Base-by-base conservation (phyloP, 2,797 vertebrate species). In the Acrocephalus scirpaceus region DNA sequence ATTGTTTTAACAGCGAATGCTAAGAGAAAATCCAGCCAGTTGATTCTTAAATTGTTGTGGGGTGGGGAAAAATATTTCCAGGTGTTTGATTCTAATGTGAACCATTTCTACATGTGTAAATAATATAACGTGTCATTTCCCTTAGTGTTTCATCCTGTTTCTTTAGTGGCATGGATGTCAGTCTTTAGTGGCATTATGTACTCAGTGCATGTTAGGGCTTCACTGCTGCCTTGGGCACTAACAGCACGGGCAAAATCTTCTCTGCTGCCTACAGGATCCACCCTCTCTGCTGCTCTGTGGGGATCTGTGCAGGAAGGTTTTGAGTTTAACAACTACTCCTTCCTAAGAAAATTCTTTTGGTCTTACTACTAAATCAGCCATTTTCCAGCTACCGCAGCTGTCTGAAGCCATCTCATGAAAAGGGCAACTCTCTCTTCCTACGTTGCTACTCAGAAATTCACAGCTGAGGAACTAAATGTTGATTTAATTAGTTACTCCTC, bases 141-240 rank as follows among this genome's bases (percentile, higher is more conserved):
- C 14, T 18, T 21, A 45, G 27, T 32, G 30, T 53, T 88, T 56
- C 6, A 3, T 13, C 20, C 10, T 48, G 32, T 11, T 62, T 4
- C 69, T 82, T 62, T 13, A n/a, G 54, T 17, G 38, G 16, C 16
- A 20, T 8, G 34, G 42, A 10, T 60, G 58, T 4, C 53, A 19
- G 3, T n/a, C 36, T 32, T 36, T 9, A 18, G 57, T 58, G 57
- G 44, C 32, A 12, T 17, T 20, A 16, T 7, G 21, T 61, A 13
- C 53, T 42, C 22, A 18, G 36, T 13, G 44, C 14, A 4, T 10
- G 18, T 45, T 26, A 21, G 19, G 15, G 34, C 23, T 36, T 58
- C 19, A 18, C 16, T 77, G 36, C 27, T 50, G 23, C 48, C 48
- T 64, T 0, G 0, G 67, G 34, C 30, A 44, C 25, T 44, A 42